phyloP scores from a whole-genome alignment of 2,797 vertebrate species.

The Netta rufina region DNA sequence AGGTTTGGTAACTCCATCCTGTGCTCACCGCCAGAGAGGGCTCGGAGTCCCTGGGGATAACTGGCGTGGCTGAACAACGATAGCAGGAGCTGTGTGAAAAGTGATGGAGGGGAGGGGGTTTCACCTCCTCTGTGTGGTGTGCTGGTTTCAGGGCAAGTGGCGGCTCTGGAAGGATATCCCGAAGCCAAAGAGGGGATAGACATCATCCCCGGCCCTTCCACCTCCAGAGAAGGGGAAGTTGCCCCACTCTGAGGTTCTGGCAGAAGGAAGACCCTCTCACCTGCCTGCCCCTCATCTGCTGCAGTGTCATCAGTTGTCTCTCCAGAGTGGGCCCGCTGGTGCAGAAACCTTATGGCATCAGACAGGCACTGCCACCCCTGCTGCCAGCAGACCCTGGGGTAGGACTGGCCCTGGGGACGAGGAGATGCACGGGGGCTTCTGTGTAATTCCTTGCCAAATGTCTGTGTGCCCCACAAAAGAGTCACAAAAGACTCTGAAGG shows the following conservation, averaged over 20 bases:
- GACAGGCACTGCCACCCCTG: neutral
- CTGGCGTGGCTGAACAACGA: neutral
- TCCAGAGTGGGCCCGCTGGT: neutral
- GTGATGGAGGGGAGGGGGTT: rapidly evolving
- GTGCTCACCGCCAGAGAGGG: neutral
- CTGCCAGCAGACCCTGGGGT: rapidly evolving
- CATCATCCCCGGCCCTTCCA: neutral
- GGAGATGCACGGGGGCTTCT: neutral
- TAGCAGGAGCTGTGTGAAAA: neutral
- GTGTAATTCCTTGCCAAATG: neutral
- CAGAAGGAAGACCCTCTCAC: neutral
- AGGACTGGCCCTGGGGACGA: neutral
- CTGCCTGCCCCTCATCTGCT: neutral
- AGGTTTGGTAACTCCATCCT: neutral
- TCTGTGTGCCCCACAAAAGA: neutral
- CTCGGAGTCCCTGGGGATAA: neutral
- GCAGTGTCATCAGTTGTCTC: neutral
- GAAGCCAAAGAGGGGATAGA: neutral
- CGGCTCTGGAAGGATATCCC: neutral
- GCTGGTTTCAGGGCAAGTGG: neutral
- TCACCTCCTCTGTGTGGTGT: neutral
- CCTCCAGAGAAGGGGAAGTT: neutral
- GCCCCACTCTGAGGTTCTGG: neutral
- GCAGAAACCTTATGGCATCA: neutral
- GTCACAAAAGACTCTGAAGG: neutral